These are phyloP conservation scores for Myiopsitta monachus DNA, from an alignment of 2,113 vertebrate genomes.

Conservation along the genomic window DNA sequence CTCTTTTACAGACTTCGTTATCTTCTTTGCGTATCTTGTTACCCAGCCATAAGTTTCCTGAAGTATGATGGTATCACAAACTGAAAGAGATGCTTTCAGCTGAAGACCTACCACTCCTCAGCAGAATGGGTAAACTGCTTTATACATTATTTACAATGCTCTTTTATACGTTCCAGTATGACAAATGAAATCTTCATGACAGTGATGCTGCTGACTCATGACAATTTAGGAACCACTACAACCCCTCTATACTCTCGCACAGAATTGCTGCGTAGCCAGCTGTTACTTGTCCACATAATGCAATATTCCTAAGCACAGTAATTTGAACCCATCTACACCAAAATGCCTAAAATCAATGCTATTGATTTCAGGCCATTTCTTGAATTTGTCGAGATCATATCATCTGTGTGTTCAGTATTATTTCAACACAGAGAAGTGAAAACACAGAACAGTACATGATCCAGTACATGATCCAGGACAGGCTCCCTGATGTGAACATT, in stretches of 20 bases:
- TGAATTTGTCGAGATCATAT: not conserved
- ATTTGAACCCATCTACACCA: not conserved
- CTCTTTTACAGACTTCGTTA: not conserved
- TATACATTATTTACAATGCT: not conserved
- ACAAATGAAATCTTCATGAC: not conserved
- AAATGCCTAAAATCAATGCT: not conserved
- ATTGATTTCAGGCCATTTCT: not conserved
- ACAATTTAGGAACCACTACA: slow-evolving; percentile 17
- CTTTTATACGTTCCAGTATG: too few species aligned
- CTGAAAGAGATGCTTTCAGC: fast-evolving
- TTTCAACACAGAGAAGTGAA: not conserved
- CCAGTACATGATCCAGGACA: fast-evolving
- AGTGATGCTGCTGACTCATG: slow-evolving; percentile 13
- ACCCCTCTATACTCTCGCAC: not conserved
- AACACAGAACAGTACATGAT: fast-evolving
- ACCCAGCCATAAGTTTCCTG: not conserved
- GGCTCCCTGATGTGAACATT: not conserved
- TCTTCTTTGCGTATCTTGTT: not conserved
- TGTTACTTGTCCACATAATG: not conserved
- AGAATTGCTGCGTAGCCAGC: not conserved
- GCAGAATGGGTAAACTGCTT: not conserved
- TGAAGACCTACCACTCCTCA: not conserved
- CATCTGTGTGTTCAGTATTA: not conserved
- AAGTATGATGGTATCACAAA: not conserved
- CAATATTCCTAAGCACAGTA: not conserved